phyloP scores from a whole-genome alignment of 2,888 invertebrate species.

The Blastobasis adustella region DNA sequence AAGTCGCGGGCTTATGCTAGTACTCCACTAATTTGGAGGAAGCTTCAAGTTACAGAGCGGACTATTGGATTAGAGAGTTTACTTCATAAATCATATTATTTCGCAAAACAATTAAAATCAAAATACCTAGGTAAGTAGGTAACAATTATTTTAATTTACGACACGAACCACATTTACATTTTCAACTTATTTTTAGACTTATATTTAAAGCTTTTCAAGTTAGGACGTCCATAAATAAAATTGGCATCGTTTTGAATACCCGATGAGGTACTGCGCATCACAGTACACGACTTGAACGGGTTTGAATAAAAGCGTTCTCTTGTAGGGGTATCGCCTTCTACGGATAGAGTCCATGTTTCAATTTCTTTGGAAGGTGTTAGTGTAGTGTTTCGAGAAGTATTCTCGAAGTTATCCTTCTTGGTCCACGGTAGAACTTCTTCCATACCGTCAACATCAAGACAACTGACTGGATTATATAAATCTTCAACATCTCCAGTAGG shows the following conservation, averaged over 20 bases:
- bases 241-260: slow-evolving; percentile 5
- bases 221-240: slow-evolving; percentile 14
- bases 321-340: slow-evolving; percentile 17
- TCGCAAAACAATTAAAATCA: not conserved
- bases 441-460: slow-evolving; percentile 6
- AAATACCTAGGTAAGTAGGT: not conserved
- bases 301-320: slow-evolving; percentile 5
- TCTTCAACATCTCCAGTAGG: slow-evolving; percentile 12
- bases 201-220: slow-evolving; percentile 40
- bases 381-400: not conserved
- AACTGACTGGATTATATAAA: not conserved
- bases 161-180: slow-evolving; percentile 11
- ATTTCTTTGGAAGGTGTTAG: slow-evolving; percentile 33
- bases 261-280: slow-evolving; percentile 15
- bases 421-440: no score
- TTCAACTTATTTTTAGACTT: slow-evolving; percentile 32
- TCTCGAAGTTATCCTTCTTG: no score
- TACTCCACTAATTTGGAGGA: no score
- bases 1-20: no score
- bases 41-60: no score
- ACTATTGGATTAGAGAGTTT: no score
- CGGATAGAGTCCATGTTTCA: slow-evolving; percentile 43
- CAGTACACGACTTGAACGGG: slow-evolving; percentile 21
- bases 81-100: not conserved
- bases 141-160: not conserved